Evolutionary conservation across 2,888 invertebrate species (phyloP).

Genomic region (Pedicia rivosa): DNA sequence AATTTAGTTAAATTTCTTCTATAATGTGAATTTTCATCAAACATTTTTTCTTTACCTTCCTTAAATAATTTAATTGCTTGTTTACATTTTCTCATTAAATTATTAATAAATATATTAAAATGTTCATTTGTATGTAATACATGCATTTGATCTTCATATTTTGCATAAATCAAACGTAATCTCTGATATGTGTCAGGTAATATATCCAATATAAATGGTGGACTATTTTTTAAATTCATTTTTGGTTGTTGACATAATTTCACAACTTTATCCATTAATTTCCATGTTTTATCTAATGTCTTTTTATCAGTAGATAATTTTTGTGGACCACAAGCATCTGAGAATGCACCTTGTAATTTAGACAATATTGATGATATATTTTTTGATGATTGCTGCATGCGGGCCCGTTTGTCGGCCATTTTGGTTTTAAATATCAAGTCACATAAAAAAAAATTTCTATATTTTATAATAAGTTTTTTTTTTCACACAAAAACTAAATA

Average conservation of each 20-base stretch:
- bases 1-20: conserved; percentile 92
- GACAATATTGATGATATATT: conserved; percentile 82
- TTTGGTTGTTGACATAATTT: conserved; percentile 96
- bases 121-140: conserved; percentile 89
- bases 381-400: conserved; percentile 63
- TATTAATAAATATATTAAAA: conserved; percentile 94
- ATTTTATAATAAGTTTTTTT: no score
- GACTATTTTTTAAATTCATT: conserved; percentile 98
- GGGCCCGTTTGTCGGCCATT: conserved; percentile 59
- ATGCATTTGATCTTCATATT: conserved; percentile 92
- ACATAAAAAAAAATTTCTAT: conserved; percentile 1
- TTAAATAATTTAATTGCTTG: conserved; percentile 97
- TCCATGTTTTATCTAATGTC: conserved; percentile 96
- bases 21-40: conserved; percentile 90
- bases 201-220: conserved; percentile 98
- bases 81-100: conserved; percentile 96
- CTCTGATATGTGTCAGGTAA: conserved; percentile 98
- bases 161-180: conserved; percentile 83
- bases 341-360: conserved; percentile 84
- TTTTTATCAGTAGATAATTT: conserved; percentile 86
- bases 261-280: conserved; percentile 98
- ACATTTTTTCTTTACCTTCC: conserved; percentile 97
- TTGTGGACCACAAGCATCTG: conserved; percentile 45
- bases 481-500: no score
- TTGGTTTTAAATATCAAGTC: conserved; percentile 26